Conservation (phyloP, 1,140 invertebrate genomes). For the Drosophila baimaii region DNA sequence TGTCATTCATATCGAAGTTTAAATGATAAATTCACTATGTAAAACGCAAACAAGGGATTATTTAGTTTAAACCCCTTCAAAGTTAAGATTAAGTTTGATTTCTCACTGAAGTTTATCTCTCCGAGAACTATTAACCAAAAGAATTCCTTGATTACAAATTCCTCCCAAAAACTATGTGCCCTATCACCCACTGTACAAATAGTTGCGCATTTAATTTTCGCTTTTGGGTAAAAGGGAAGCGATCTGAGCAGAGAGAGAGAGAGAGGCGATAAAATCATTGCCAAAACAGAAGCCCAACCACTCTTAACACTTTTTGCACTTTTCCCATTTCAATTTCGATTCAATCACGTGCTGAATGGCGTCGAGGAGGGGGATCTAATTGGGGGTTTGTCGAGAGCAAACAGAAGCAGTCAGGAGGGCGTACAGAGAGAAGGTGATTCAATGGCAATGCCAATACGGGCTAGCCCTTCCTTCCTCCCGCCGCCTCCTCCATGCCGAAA, state of each 20-base stretch:
- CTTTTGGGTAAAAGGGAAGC: constrained; percentile 7
- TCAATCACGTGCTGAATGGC: constrained; percentile 29
- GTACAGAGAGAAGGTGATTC: constrained; percentile 8
- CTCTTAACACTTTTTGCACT: constrained; percentile 30
- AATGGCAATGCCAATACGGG: too few species aligned
- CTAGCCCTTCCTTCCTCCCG: too few species aligned
- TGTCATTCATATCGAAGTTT: too few species aligned
- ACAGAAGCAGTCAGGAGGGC: constrained; percentile 10
- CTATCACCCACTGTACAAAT: constrained; percentile 17
- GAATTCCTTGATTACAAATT: neutral
- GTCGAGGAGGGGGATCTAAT: neutral
- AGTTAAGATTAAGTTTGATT: neutral
- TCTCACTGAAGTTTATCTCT: neutral
- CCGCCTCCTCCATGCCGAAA: neutral
- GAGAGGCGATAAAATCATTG: constrained; percentile 35
- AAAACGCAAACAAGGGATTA: neutral
- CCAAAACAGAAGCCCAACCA: constrained; percentile 50
- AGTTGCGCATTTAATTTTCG: constrained; percentile 35
- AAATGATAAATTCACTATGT: neutral
- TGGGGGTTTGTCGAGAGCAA: constrained; percentile 23
- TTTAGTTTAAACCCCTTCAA: neutral
- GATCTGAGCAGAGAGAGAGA: constrained; percentile 9
- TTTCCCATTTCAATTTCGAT: constrained; percentile 42
- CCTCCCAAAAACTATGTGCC: neutral
- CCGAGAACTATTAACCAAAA: neutral